Percentiles rank a stretch among this genome's conserved stretches.
phyloP scores from a whole-genome alignment of 2,797 vertebrate species.

The Alectoris magna region DNA sequence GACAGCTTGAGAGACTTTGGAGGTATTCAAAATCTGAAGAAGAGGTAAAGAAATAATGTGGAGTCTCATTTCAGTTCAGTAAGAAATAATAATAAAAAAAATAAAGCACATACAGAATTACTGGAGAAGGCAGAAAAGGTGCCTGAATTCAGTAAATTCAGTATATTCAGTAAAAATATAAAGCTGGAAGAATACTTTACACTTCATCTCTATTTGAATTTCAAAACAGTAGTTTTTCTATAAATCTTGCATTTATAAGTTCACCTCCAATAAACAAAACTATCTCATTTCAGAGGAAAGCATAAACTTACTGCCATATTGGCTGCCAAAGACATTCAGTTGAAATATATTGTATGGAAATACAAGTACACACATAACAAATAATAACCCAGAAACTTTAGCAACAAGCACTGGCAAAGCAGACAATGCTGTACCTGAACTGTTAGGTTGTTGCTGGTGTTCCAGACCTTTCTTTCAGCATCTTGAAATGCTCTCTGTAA shows the following conservation, averaged over 20 bases:
- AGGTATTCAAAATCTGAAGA: conserved; percentile 91
- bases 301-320: not conserved
- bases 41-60: conserved; percentile 22
- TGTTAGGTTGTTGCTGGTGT: conserved; percentile 85
- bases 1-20: conserved; percentile 87
- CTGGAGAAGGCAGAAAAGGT: not conserved
- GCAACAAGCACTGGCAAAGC: not conserved
- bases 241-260: not conserved
- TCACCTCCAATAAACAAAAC: not conserved
- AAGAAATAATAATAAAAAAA: not conserved
- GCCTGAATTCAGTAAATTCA: too few species aligned
- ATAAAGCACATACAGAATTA: not conserved
- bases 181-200: not conserved
- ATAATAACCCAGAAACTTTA: not conserved
- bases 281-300: not conserved
- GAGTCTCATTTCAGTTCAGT: not conserved
- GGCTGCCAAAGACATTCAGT: not conserved
- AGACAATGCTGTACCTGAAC: conserved; percentile 84
- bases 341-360: not conserved
- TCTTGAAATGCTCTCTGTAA: conserved; percentile 94
- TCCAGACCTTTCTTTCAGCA: conserved; percentile 89
- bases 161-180: not conserved
- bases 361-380: not conserved
- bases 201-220: not conserved
- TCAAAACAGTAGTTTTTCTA: not conserved